Percentiles rank a stretch among this genome's conserved stretches.
These are phyloP conservation scores for Gastrophysa polygoni DNA, from an alignment of 2,888 invertebrate genomes.

Conservation along the genomic window DNA sequence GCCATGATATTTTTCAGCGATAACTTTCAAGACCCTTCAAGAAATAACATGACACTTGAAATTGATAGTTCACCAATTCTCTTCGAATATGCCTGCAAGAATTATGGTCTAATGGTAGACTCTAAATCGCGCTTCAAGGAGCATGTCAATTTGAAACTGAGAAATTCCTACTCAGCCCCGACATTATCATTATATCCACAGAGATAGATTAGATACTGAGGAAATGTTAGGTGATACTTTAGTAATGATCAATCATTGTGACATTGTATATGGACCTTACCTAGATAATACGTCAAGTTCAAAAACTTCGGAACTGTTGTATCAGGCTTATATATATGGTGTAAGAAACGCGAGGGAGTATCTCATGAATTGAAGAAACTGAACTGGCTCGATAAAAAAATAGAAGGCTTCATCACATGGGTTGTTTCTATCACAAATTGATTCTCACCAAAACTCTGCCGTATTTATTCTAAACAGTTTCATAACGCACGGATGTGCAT, in stretches of 20 bases:
- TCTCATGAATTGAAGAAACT: background rate
- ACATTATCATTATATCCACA: background rate
- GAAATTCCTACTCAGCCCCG: background rate
- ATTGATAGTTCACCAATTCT: background rate
- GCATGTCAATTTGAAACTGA: constrained; percentile 1
- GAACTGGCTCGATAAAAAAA: background rate
- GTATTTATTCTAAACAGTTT: background rate
- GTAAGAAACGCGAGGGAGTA: background rate
- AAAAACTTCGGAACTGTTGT: background rate
- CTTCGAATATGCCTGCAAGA: background rate
- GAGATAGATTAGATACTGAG: background rate
- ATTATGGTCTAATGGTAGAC: background rate
- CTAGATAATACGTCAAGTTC: background rate
- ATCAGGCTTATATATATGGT: background rate
- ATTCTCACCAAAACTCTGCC: background rate
- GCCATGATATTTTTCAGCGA: background rate
- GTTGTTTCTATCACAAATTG: background rate
- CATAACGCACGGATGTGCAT: background rate
- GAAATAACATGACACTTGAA: constrained; percentile 1
- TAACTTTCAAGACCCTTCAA: background rate
- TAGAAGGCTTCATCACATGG: background rate
- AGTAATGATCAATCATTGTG: background rate
- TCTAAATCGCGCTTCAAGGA: constrained; percentile 2
- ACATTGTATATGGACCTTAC: background rate
- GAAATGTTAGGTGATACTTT: background rate